Percentiles rank a stretch among this genome's conserved stretches.
Conservation (phyloP, 1,140 invertebrate genomes). For the Battus philenor region DNA sequence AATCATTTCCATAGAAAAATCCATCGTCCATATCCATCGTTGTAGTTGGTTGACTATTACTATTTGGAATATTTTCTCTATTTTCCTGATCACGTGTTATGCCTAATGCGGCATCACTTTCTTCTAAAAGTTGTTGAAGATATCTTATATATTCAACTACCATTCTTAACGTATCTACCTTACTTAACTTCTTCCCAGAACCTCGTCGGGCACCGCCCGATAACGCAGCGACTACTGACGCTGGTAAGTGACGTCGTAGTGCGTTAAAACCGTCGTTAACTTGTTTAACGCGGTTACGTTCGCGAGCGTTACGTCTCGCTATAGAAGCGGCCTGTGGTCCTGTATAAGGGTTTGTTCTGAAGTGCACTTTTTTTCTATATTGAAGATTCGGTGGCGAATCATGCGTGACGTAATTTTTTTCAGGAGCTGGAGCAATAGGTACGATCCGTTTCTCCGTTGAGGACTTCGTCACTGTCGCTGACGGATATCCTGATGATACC, state of each 20-base stretch:
- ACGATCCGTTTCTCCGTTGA: slow-evolving; percentile 65
- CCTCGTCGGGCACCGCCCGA: slow-evolving; percentile 81
- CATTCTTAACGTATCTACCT: slow-evolving; percentile 95
- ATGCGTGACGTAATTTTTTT: slow-evolving; percentile 72
- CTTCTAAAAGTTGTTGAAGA: slow-evolving; percentile 89
- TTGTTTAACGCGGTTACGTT: slow-evolving; percentile 96
- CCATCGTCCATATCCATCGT: slow-evolving; percentile 69
- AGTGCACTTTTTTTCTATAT: slow-evolving; percentile 85
- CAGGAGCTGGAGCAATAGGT: slow-evolving; percentile 75
- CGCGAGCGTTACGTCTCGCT: slow-evolving; percentile 92
- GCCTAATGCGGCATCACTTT: slow-evolving; percentile 74
- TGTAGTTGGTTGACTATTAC: slow-evolving; percentile 43
- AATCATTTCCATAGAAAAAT: slow-evolving; percentile 67
- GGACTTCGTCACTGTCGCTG: slow-evolving; percentile 50
- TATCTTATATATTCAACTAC: slow-evolving; percentile 96
- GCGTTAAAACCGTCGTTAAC: slow-evolving; percentile 96
- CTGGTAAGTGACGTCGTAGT: slow-evolving; percentile 90
- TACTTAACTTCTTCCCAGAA: slow-evolving; percentile 92
- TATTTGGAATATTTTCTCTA: slow-evolving; percentile 63
- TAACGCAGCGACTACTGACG: slow-evolving; percentile 84
- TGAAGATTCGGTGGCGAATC: slow-evolving; percentile 69
- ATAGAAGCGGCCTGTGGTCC: slow-evolving; percentile 88
- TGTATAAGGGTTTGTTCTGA: slow-evolving; percentile 78
- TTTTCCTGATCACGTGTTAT: slow-evolving; percentile 63
- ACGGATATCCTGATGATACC: slow-evolving; percentile 69